Evolutionary conservation across 2,797 vertebrate genomes (phyloP).

Genomic region (Alectoris magna): DNA sequence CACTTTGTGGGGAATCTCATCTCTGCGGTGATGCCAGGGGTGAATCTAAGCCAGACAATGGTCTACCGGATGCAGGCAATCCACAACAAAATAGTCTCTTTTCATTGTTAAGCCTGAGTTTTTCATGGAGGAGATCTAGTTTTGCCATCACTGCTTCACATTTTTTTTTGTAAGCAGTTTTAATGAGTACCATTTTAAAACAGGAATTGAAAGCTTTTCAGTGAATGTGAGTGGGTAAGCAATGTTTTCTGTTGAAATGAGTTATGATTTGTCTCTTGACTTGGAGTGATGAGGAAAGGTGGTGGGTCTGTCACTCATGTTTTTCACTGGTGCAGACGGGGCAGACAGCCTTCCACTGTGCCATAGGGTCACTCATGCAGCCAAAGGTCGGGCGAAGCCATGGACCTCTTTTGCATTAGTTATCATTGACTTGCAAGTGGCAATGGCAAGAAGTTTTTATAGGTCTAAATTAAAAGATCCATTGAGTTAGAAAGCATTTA

Average conservation of each 20-base stretch:
- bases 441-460: not conserved
- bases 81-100: not conserved
- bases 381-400: not conserved
- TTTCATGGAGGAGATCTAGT: not conserved
- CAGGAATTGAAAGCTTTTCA: not conserved
- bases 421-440: not conserved
- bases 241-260: not conserved
- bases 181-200: not conserved
- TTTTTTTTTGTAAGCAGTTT: not conserved
- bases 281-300: not conserved
- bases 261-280: not conserved
- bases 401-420: not conserved
- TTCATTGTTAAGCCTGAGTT: not conserved
- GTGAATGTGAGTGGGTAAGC: not conserved
- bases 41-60: not conserved
- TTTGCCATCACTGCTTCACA: not conserved
- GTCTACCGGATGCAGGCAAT: not conserved
- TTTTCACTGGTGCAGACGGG: not conserved
- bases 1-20: not conserved
- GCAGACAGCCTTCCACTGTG: not conserved
- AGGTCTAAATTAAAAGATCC: not conserved
- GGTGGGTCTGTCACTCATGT: accelerated
- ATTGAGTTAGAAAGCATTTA: not conserved
- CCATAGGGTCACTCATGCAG: not conserved
- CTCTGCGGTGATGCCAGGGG: not conserved